phyloP scores from a whole-genome alignment of 2,888 invertebrate genomes.

The Stegana nigrithorax region DNA sequence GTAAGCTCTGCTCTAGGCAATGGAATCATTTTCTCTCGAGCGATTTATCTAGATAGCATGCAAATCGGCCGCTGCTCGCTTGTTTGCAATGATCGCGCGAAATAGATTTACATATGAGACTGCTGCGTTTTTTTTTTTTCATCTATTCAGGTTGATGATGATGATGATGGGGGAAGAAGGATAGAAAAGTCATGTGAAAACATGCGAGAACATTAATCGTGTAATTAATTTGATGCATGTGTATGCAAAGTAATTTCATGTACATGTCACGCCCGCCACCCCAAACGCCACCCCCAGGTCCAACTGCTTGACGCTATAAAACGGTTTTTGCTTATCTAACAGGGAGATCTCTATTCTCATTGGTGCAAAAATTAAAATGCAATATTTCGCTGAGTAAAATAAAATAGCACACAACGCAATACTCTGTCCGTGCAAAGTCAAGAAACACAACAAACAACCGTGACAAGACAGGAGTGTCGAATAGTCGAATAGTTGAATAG shows the following conservation, averaged over 20 bases:
- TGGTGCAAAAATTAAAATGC: slow-evolving; percentile 5
- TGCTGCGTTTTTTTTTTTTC: too few species aligned
- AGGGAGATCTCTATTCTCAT: neutral
- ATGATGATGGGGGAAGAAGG: neutral
- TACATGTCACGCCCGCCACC: slow-evolving; percentile 54
- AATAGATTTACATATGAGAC: neutral
- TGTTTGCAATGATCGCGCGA: neutral
- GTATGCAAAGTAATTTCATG: slow-evolving; percentile 67
- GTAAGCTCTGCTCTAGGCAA: slow-evolving; percentile 37
- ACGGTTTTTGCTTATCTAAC: neutral
- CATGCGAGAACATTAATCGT: slow-evolving; percentile 68
- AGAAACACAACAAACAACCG: neutral
- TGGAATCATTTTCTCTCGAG: slow-evolving; percentile 57
- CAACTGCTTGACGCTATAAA: neutral
- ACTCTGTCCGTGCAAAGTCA: neutral
- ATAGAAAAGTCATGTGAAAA: slow-evolving; percentile 20
- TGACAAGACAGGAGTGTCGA: neutral
- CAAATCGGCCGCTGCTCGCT: slow-evolving; percentile 35
- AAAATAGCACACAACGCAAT: neutral
- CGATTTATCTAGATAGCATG: slow-evolving; percentile 59
- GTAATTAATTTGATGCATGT: slow-evolving; percentile 70
- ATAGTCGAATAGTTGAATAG: too few species aligned
- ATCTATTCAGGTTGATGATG: too few species aligned
- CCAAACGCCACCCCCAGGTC: neutral
- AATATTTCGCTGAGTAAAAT: slow-evolving; percentile 1